Conservation (phyloP, 2,888 invertebrate genomes). For the Lathronympha strigana region DNA sequence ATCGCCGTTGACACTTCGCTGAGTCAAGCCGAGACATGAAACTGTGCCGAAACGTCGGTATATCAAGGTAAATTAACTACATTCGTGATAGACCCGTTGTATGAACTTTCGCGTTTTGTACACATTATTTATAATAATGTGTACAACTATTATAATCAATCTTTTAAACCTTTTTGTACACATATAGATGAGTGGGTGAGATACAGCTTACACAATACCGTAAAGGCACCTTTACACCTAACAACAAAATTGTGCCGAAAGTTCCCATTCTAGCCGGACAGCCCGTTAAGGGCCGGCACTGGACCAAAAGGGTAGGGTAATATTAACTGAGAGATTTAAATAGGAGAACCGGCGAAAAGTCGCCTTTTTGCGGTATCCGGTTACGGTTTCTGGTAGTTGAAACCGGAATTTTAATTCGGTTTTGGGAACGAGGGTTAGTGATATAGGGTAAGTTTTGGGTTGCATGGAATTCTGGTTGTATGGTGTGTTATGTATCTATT, state of each 20-base stretch:
- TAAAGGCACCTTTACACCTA: conserved; percentile 47
- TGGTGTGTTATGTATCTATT: neutral
- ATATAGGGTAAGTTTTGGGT: conserved; percentile 5
- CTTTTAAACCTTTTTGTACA: neutral
- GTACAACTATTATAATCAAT: too few relatives aligned
- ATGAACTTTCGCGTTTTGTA: too few relatives aligned
- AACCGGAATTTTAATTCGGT: conserved; percentile 37
- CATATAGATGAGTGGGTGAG: neutral
- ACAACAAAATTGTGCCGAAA: conserved; percentile 59
- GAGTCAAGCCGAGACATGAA: too few relatives aligned
- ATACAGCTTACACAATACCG: conserved; percentile 10
- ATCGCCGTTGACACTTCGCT: too few relatives aligned
- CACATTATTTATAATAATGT: too few relatives aligned
- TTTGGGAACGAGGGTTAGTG: neutral
- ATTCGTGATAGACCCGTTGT: too few relatives aligned
- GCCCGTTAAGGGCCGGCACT: conserved; percentile 39
- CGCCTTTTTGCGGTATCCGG: conserved; percentile 54
- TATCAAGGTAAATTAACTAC: too few relatives aligned
- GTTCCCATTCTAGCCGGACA: conserved; percentile 57
- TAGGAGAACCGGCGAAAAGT: conserved; percentile 52
- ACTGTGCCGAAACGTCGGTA: too few relatives aligned
- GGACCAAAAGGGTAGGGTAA: conserved; percentile 50
- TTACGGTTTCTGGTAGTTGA: conserved; percentile 23
- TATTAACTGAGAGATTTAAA: conserved; percentile 64
- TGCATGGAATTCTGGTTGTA: neutral